Percentiles rank a stretch among this genome's conserved stretches.
Evolutionary conservation across 2,113 vertebrate species (phyloP).

Genomic region (Bothrops jararaca): DNA sequence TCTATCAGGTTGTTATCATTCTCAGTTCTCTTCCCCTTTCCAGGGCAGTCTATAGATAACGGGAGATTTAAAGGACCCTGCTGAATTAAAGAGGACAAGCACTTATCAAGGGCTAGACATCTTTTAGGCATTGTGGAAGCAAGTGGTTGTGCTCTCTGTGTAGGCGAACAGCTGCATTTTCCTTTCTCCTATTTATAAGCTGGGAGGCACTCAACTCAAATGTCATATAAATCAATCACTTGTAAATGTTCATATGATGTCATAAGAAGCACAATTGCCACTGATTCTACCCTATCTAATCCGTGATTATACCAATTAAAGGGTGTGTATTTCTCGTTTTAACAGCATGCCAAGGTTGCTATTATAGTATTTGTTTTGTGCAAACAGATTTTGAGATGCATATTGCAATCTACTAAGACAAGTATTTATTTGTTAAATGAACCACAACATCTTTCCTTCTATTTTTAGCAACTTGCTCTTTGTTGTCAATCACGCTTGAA

Average conservation of each 20-base stretch:
- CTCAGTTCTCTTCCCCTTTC: background rate
- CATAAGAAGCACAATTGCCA: slow-evolving; percentile 35
- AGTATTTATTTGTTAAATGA: slow-evolving; percentile 11
- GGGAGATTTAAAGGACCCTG: slow-evolving; percentile 31
- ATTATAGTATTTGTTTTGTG: slow-evolving; percentile 17
- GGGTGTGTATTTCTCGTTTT: slow-evolving; percentile 32
- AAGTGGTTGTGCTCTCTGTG: slow-evolving; percentile 28
- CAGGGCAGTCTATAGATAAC: slow-evolving; percentile 26
- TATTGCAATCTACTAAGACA: slow-evolving; percentile 3
- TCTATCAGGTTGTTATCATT: slow-evolving; percentile 33
- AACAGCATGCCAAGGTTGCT: slow-evolving; percentile 21
- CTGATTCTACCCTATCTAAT: slow-evolving; percentile 50
- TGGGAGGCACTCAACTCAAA: slow-evolving; percentile 48
- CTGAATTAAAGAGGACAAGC: slow-evolving; percentile 45
- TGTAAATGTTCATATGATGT: slow-evolving; percentile 9
- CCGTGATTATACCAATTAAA: slow-evolving; percentile 51
- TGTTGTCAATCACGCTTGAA: background rate
- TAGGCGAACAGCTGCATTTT: slow-evolving; percentile 24
- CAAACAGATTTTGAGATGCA: slow-evolving; percentile 36
- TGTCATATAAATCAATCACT: slow-evolving; percentile 18
- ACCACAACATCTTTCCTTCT: background rate
- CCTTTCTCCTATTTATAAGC: slow-evolving; percentile 32
- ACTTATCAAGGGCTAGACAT: slow-evolving; percentile 23
- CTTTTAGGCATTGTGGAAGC: slow-evolving; percentile 27
- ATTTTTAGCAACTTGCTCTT: background rate